Percentiles rank a stretch among this genome's conserved stretches.
phyloP scores from a whole-genome alignment of 2,797 vertebrate species.

The Pipistrellus pygmaeus region DNA sequence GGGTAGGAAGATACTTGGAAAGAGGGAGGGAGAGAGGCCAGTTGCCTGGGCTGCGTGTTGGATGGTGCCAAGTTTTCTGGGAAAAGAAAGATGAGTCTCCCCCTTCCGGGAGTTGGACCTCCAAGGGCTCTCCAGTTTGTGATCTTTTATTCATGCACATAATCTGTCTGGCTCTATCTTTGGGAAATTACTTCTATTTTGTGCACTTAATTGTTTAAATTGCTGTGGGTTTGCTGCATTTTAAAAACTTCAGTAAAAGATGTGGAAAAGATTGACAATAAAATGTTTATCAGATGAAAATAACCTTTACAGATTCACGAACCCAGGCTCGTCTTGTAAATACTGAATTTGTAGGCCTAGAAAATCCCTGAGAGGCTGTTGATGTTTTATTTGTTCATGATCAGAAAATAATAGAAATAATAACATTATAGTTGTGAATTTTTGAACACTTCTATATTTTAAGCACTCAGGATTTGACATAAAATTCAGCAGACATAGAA shows the following conservation, averaged over 20 bases:
- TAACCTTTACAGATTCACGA: slow-evolving; percentile 38
- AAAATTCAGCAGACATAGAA: neutral
- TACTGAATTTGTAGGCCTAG: slow-evolving; percentile 26
- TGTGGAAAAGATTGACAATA: slow-evolving; percentile 46
- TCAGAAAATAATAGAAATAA: slow-evolving; percentile 63
- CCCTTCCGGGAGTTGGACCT: neutral
- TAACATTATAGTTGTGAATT: neutral
- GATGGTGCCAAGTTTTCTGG: neutral
- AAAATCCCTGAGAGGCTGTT: slow-evolving; percentile 54
- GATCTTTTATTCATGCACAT: slow-evolving; percentile 59
- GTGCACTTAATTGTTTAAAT: slow-evolving; percentile 75
- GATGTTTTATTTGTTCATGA: neutral
- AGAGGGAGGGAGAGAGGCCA: neutral
- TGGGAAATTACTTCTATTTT: slow-evolving; percentile 77
- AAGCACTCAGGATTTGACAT: slow-evolving; percentile 29
- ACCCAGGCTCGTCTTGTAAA: slow-evolving; percentile 51
- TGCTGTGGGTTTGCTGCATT: slow-evolving; percentile 43
- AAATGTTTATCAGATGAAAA: slow-evolving; percentile 68
- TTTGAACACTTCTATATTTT: neutral
- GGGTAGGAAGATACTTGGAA: neutral
- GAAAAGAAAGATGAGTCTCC: neutral
- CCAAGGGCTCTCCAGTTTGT: slow-evolving; percentile 16
- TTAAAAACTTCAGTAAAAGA: slow-evolving; percentile 57
- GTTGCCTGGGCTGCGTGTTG: neutral
- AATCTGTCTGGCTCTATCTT: slow-evolving; percentile 62